Percentiles rank a stretch among this genome's conserved stretches.
Conservation (phyloP, 2,888 invertebrate species). For the Meliscaeva auricollis region DNA sequence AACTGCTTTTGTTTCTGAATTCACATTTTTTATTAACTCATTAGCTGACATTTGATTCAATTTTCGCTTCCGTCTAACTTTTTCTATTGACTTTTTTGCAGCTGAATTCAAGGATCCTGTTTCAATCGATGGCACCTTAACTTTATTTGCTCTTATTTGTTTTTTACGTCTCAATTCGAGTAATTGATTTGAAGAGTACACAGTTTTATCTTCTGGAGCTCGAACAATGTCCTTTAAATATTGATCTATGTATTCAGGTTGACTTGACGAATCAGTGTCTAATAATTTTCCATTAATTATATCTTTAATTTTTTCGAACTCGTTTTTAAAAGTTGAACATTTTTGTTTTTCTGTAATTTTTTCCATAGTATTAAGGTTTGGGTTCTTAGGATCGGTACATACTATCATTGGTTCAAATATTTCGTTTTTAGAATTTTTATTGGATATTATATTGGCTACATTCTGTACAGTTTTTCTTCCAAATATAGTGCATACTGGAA, state of each 20-base stretch:
- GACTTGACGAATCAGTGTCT: background rate
- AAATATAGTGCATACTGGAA: constrained; percentile 33
- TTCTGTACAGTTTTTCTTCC: constrained; percentile 16
- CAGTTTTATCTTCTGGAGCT: background rate
- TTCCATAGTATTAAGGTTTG: background rate
- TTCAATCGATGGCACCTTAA: background rate
- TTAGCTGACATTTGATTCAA: too few relatives aligned
- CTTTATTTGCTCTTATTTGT: background rate
- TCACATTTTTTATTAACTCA: background rate
- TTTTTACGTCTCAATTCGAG: too few relatives aligned
- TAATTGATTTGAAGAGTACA: background rate
- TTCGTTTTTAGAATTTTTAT: background rate
- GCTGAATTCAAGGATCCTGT: too few relatives aligned
- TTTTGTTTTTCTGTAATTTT: background rate
- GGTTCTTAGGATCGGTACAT: constrained; percentile 19
- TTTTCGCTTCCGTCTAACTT: background rate
- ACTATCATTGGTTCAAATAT: constrained; percentile 10
- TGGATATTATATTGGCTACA: constrained; percentile 6
- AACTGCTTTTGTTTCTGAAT: background rate
- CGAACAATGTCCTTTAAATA: constrained; percentile 2
- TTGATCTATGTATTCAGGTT: background rate
- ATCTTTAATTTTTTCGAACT: constrained; percentile 4
- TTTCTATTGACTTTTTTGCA: background rate
- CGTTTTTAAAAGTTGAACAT: background rate
- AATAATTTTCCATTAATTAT: background rate